A percentile compares a stretch with the other conserved stretches of the same genome.
Evolutionary conservation across 2,888 invertebrate genomes (phyloP).

Genomic region (Eupithecia inturbata): DNA sequence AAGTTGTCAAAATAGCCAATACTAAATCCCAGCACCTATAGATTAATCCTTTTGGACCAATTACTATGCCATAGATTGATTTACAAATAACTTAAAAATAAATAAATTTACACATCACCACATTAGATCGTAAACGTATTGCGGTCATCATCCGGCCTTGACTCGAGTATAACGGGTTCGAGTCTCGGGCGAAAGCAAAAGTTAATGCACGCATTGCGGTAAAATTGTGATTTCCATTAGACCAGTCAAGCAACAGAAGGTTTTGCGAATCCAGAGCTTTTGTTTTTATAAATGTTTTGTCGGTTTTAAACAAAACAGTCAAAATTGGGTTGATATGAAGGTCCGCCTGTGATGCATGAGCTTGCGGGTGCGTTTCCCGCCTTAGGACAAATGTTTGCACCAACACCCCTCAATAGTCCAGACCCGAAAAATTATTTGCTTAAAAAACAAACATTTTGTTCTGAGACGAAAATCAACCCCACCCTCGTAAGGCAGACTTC

Average conservation of each 20-base stretch:
- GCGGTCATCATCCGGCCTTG: conserved; percentile 60
- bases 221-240: conserved; percentile 4
- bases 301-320: no score
- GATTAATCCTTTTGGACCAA: not conserved
- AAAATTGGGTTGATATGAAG: no score
- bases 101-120: not conserved
- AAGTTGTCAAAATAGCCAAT: not conserved
- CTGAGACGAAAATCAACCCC: not conserved
- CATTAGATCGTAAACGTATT: conserved; percentile 36
- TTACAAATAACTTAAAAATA: conserved; percentile 1
- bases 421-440: no score
- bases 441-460: not conserved
- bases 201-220: conserved; percentile 35
- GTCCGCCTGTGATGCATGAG: no score
- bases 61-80: not conserved
- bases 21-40: not conserved
- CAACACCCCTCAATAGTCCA: no score
- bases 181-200: conserved; percentile 59
- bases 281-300: no score
- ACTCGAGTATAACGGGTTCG: conserved; percentile 61
- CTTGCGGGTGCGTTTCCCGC: no score
- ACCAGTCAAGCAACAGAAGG: not conserved
- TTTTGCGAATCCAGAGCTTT: not conserved
- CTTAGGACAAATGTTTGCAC: no score
- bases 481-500: not conserved